A percentile compares a stretch with the other conserved stretches of the same genome.
These are phyloP conservation scores for Sphaerodactylus townsendi DNA, from an alignment of 2,113 vertebrate genomes.

Conservation along the genomic window DNA sequence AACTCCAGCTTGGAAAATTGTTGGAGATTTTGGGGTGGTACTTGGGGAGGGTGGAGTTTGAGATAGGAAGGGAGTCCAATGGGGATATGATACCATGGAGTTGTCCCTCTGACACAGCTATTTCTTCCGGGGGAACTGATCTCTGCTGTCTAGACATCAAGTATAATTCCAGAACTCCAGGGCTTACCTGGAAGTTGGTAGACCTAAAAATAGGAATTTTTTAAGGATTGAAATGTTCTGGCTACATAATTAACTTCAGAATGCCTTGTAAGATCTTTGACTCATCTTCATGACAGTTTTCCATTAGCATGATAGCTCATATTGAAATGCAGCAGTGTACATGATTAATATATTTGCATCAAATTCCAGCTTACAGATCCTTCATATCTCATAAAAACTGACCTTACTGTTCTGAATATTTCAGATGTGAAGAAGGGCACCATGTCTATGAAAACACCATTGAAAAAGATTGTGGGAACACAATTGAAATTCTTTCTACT, in stretches of 20 bases:
- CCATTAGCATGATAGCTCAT: neutral
- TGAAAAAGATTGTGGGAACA: slow-evolving; percentile 14
- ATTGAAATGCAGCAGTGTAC: neutral
- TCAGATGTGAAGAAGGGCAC: slow-evolving; percentile 69
- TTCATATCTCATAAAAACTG: neutral
- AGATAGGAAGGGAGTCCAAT: too few relatives aligned
- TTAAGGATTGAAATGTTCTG: neutral
- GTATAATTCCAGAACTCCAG: too few relatives aligned
- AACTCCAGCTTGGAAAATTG: too few relatives aligned
- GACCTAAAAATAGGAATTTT: too few relatives aligned
- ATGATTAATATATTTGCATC: neutral
- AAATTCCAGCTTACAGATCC: neutral
- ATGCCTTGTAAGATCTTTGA: neutral
- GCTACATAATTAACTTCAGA: neutral
- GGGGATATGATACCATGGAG: too few relatives aligned
- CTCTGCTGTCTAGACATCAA: too few relatives aligned
- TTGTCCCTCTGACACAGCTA: too few relatives aligned
- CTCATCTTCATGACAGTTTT: neutral
- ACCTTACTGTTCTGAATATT: neutral
- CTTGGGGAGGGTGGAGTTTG: too few relatives aligned
- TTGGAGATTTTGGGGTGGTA: too few relatives aligned
- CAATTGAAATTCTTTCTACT: slow-evolving; percentile 64
- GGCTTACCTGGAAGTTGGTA: too few relatives aligned
- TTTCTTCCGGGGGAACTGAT: too few relatives aligned
- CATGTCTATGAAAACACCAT: slow-evolving; percentile 63